These are phyloP conservation scores for Rallus limicola DNA, from an alignment of 2,113 vertebrate genomes.

Conservation along the genomic window DNA sequence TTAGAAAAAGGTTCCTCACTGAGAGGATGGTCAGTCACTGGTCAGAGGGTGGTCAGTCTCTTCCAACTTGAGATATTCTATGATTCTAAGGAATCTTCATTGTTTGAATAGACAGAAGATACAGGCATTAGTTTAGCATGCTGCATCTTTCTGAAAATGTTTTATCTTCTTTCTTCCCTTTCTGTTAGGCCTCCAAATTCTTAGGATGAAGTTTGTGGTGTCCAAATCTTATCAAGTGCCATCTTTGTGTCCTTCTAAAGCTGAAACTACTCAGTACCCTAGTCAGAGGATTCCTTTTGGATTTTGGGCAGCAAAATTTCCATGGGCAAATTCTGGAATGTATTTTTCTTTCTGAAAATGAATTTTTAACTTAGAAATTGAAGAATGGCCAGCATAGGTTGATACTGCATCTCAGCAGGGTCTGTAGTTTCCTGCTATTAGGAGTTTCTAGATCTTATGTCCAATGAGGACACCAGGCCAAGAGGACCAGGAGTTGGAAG, in stretches of 20 bases:
- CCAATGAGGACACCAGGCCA: background rate
- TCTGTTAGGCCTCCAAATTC: background rate
- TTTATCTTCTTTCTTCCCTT: background rate
- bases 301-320: background rate
- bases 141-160: background rate
- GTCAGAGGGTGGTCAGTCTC: too few species aligned
- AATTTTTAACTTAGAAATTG: background rate
- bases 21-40: background rate
- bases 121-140: background rate
- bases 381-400: accelerated
- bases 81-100: background rate
- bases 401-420: background rate
- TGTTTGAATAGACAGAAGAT: background rate
- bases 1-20: background rate
- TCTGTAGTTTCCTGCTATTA: background rate
- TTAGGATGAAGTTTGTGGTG: background rate
- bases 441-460: background rate
- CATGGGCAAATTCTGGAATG: accelerated
- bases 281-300: background rate
- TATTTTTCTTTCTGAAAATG: background rate
- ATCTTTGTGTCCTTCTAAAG: background rate
- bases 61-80: background rate
- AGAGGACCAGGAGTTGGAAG: background rate
- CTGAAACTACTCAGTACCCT: background rate
- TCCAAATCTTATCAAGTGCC: background rate